phyloP scores from a whole-genome alignment of 2,888 invertebrate genomes.

The Apantesis nais region DNA sequence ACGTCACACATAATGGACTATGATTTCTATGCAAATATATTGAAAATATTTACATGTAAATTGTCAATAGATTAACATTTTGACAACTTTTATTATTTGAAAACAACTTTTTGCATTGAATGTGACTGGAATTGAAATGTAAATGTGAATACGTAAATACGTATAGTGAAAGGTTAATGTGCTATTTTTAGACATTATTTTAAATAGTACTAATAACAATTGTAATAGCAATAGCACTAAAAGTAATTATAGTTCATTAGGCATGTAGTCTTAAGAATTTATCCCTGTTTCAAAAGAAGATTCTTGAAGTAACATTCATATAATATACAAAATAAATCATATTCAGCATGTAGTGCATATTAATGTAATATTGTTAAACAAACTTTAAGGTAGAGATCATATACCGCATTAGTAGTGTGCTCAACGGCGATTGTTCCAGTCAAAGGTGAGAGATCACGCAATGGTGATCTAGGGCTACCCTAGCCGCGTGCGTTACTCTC shows the following conservation, averaged over 20 bases:
- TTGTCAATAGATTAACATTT: slow-evolving; percentile 20
- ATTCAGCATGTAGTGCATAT: no score
- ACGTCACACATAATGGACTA: slow-evolving; percentile 12
- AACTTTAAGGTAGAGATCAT: background rate
- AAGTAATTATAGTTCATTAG: background rate
- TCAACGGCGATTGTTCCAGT: background rate
- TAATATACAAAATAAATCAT: no score
- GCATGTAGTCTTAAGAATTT: background rate
- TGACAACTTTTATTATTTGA: slow-evolving; percentile 17
- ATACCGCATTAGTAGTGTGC: background rate
- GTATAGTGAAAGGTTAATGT: slow-evolving; percentile 2
- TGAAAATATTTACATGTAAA: slow-evolving; percentile 16
- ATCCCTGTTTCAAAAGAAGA: background rate
- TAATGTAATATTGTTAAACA: no score
- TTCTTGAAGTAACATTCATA: background rate
- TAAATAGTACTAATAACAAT: background rate
- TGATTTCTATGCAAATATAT: slow-evolving; percentile 16
- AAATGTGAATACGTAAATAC: background rate
- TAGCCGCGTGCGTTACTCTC: slow-evolving; percentile 67
- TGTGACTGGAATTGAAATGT: background rate
- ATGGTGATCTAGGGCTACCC: slow-evolving; percentile 50
- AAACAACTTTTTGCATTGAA: slow-evolving; percentile 10
- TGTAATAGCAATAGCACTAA: background rate
- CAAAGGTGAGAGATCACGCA: slow-evolving; percentile 17
- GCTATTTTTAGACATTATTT: background rate